Evolutionary conservation across 2,797 vertebrate species (phyloP).

Genomic region (Heteromormyrus szaboi): DNA sequence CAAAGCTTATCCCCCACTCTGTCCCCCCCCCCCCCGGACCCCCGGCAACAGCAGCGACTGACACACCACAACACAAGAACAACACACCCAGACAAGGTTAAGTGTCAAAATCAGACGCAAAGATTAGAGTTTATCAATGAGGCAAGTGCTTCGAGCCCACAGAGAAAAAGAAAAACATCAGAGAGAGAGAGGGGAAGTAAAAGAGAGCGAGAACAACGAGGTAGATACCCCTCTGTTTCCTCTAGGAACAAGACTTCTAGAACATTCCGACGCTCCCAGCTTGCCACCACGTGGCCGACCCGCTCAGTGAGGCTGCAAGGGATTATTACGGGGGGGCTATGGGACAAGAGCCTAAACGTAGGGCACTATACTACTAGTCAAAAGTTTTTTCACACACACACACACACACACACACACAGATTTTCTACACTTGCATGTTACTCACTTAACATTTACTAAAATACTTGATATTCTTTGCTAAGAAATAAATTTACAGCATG

Average conservation of each 20-base stretch:
- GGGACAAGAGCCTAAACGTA: not conserved
- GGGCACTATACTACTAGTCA: not conserved
- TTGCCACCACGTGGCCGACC: constrained; percentile 37
- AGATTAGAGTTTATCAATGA: constrained; percentile 44
- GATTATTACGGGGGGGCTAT: not conserved
- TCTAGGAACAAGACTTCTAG: constrained; percentile 42
- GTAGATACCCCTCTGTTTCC: constrained; percentile 61
- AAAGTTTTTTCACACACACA: not conserved
- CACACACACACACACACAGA: not conserved
- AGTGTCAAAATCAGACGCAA: constrained; percentile 51
- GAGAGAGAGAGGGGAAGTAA: constrained; percentile 18
- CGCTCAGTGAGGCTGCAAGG: not conserved
- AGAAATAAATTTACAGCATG: not conserved
- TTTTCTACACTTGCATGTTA: not conserved
- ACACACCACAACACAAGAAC: constrained; percentile 59
- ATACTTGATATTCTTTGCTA: not conserved
- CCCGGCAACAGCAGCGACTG: constrained; percentile 15
- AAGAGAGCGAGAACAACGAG: constrained; percentile 58
- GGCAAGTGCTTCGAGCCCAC: constrained; percentile 40
- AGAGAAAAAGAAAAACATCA: constrained; percentile 33
- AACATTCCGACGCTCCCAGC: constrained; percentile 37
- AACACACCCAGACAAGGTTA: constrained; percentile 47
- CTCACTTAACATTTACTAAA: not conserved
- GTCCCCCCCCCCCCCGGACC: constrained; percentile 12
- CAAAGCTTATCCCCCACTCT: constrained; percentile 30